Base-by-base conservation (phyloP, 2,113 vertebrate species). In the Sapayoa aenigma region DNA sequence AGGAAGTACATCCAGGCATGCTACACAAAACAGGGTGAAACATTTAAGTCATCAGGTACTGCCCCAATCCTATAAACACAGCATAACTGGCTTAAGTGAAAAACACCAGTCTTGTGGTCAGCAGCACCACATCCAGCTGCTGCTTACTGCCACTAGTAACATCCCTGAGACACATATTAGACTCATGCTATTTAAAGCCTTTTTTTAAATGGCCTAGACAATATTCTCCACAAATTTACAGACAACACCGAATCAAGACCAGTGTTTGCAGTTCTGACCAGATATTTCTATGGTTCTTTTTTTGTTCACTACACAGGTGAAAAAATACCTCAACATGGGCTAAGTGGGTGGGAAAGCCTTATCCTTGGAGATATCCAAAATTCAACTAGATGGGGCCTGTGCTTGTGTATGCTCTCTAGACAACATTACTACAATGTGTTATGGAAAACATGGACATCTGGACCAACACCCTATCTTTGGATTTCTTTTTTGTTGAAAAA, bases 21-120 rank as follows among this genome's bases (percentile, higher is more conserved):
- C 17, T 31, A 28, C 1, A 1, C 0, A 0, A 56, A 74, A 23
- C 31, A 25, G 3, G 3, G n/a, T 11, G 4, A 55, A 79, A 60
- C 0, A 6, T 3, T 0, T 0, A 37, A 49, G 22, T 68, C 76
- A 91, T 9, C 83, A 68, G 8, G 67, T 68, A n/a, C 42, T 62
- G 50, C 27, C 33, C 27, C 30, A 22, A 24, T 37, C 33, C 74
- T 62, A 37, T 10, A 23, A 84, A 44, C 14, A 50, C 22, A 58
- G 24, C 18, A 11, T 13, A 41, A 80, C 41, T 35, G n/a, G 15
- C 20, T 79, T 12, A 33, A 60, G 8, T 37, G 33, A 72, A 74
- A 68, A 79, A 14, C 3, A 4, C 25, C 35, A 23, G 2, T 2
- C 11, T 23, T 28, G 37, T 19, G 9, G 84, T 72, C 55, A 75